Conservation (phyloP, 30 jellyfish, hydroid and myxozoan species). For the Aurelia coerulea region DNA sequence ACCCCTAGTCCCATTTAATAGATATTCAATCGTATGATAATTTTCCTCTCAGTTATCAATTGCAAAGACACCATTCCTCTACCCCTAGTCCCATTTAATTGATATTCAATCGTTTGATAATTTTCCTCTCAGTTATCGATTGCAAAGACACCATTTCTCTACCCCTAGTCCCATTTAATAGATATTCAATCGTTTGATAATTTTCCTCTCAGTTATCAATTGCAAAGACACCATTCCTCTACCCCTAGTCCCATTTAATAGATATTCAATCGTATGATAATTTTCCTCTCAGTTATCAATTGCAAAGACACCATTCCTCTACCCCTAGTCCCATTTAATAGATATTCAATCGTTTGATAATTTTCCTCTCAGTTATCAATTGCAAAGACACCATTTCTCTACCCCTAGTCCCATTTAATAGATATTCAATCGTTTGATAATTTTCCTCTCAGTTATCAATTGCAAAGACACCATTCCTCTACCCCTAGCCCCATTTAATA, state of each 20-base stretch:
- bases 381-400: background rate
- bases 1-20: too few species aligned
- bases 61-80: constrained; percentile 2
- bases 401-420: too few species aligned
- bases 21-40: background rate
- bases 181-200: background rate
- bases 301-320: constrained; percentile 2
- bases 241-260: too few species aligned
- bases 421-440: background rate
- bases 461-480: background rate
- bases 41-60: background rate
- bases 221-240: background rate
- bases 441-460: constrained; percentile 52
- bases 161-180: too few species aligned
- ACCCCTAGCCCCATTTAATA: too few species aligned
- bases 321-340: too few species aligned
- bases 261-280: background rate
- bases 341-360: background rate
- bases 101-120: background rate
- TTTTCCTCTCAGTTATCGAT: constrained; percentile 51
- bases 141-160: background rate
- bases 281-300: background rate
- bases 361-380: constrained; percentile 52
- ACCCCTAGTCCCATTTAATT: too few species aligned
- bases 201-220: constrained; percentile 52